These are phyloP conservation scores for Acronicta psi DNA, from an alignment of 2,888 invertebrate species.

Conservation along the genomic window DNA sequence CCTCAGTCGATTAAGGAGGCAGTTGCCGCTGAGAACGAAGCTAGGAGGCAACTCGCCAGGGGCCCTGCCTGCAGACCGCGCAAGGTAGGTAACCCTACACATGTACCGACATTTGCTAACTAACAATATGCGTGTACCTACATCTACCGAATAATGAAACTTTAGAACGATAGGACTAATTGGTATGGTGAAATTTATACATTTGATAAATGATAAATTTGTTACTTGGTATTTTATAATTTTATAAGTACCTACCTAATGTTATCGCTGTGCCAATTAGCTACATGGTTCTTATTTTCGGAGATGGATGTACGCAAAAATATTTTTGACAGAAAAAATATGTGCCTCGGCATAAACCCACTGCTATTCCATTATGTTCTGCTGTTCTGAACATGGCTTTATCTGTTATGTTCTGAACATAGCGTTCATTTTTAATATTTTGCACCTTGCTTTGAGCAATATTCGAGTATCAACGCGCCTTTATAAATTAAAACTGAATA, in stretches of 20 bases:
- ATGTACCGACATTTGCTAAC: neutral
- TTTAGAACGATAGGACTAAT: conserved; percentile 1
- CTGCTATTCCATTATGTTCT: no score
- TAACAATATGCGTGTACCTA: neutral
- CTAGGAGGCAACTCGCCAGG: conserved; percentile 91
- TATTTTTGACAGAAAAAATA: no score
- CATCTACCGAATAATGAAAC: neutral
- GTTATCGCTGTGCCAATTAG: neutral
- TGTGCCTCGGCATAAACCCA: no score
- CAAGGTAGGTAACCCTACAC: conserved; percentile 80
- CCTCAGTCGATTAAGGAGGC: conserved; percentile 93
- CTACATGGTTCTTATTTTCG: conserved; percentile 1
- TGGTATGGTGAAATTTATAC: neutral
- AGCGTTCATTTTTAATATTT: no score
- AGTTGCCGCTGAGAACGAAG: conserved; percentile 92
- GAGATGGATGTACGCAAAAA: no score
- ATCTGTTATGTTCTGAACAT: no score
- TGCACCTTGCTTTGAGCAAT: no score
- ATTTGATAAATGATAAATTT: no score
- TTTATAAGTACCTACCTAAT: no score
- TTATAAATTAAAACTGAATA: conserved; percentile 31
- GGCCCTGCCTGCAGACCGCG: conserved; percentile 93
- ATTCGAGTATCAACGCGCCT: no score
- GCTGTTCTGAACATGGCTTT: no score
- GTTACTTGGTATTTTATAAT: no score